Evolutionary conservation across 2,113 vertebrate species (phyloP).

Genomic region (Gasterosteus nipponicus): DNA sequence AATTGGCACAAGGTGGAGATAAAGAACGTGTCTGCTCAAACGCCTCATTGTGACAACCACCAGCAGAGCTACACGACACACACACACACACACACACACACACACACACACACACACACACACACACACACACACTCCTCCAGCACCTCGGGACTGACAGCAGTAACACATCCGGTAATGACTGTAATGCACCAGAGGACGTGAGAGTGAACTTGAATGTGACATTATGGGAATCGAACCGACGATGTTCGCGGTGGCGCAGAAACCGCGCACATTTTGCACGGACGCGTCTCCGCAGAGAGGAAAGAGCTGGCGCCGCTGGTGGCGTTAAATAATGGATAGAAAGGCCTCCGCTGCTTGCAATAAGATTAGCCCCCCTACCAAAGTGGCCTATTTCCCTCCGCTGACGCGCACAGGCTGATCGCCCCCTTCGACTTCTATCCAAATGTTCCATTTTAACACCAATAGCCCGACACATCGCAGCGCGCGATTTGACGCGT

Average conservation of each 20-base stretch:
- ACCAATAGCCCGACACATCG: not conserved
- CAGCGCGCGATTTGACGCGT: constrained; percentile 22
- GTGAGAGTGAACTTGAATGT: constrained; percentile 55
- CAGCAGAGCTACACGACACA: constrained; percentile 6
- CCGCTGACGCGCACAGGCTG: constrained; percentile 61
- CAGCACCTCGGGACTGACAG: constrained; percentile 32
- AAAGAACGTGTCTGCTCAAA: constrained; percentile 29
- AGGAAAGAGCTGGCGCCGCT: constrained; percentile 44
- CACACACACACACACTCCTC: not conserved
- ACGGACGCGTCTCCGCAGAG: constrained; percentile 47
- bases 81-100: not conserved
- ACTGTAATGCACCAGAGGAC: constrained; percentile 53
- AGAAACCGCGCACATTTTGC: constrained; percentile 51
- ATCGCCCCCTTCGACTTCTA: constrained; percentile 3
- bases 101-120: not conserved
- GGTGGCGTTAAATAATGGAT: constrained; percentile 69
- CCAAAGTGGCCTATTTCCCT: constrained; percentile 69
- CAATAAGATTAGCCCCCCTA: constrained; percentile 64
- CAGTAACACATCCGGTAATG: constrained; percentile 45
- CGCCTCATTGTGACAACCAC: constrained; percentile 33
- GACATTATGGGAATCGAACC: constrained; percentile 10
- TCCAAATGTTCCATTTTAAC: constrained; percentile 8
- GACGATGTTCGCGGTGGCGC: constrained; percentile 32
- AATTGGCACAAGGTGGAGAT: constrained; percentile 56
- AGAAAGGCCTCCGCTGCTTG: constrained; percentile 61